Percentiles rank a stretch among this genome's conserved stretches.
These are phyloP conservation scores for Paralichthys olivaceus DNA, from an alignment of 2,113 vertebrate species.

Conservation along the genomic window DNA sequence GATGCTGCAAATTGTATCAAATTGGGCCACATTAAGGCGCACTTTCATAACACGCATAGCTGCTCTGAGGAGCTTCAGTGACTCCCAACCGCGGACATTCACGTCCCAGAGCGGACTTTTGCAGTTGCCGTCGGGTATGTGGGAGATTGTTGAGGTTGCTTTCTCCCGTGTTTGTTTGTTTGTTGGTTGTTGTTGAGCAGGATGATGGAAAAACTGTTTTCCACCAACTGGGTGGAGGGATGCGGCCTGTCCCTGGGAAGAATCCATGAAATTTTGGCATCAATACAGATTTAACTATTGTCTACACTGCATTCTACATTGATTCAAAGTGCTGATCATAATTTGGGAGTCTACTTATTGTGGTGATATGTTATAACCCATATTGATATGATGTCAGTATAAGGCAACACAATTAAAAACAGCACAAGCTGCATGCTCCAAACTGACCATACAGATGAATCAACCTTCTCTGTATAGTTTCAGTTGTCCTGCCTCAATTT, in stretches of 20 bases:
- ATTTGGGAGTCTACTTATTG: background rate
- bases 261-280: too few relatives aligned
- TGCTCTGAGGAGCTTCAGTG: constrained; percentile 42
- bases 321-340: background rate
- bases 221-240: too few relatives aligned
- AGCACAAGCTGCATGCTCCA: background rate
- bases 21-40: constrained; percentile 66
- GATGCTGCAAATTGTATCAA: constrained; percentile 80
- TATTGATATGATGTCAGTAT: background rate
- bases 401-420: background rate
- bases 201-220: too few relatives aligned
- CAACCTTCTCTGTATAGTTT: background rate
- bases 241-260: too few relatives aligned
- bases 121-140: background rate
- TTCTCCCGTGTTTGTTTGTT: too few relatives aligned
- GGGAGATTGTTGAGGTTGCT: too few relatives aligned
- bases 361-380: background rate
- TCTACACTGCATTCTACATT: too few relatives aligned
- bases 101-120: background rate
- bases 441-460: background rate
- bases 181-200: too few relatives aligned
- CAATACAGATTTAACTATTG: too few relatives aligned
- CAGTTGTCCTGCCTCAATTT: background rate
- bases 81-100: constrained; percentile 3
- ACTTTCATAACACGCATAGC: constrained; percentile 64